These are phyloP conservation scores for Tuberolachnus salignus DNA, from an alignment of 2,888 invertebrate species.

Conservation along the genomic window DNA sequence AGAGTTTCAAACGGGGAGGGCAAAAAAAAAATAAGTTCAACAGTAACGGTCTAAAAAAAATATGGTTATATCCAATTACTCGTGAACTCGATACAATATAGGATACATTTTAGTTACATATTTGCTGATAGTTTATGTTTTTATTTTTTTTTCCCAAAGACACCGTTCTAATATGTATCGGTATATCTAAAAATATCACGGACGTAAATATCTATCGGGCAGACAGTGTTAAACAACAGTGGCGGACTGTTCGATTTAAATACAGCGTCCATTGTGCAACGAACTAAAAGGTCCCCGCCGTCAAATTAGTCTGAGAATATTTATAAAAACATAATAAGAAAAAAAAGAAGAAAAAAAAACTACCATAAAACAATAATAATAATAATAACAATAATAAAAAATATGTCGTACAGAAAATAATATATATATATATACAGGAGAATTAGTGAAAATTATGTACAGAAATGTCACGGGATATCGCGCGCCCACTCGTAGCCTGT, in stretches of 20 bases:
- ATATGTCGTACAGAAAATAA: too few species aligned
- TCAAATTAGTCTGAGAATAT: too few species aligned
- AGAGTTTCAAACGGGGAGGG: too few species aligned
- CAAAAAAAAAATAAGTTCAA: conserved; percentile 22
- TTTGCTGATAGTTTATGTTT: neutral
- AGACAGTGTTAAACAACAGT: too few species aligned
- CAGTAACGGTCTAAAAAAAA: conserved; percentile 47
- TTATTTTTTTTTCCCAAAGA: neutral
- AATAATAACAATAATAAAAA: too few species aligned
- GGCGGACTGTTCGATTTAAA: neutral
- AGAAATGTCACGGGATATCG: neutral
- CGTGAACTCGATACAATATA: conserved; percentile 32
- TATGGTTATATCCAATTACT: conserved; percentile 35
- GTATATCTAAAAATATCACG: neutral
- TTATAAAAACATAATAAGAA: too few species aligned
- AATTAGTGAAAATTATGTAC: neutral
- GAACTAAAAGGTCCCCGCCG: too few species aligned
- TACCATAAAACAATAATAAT: too few species aligned
- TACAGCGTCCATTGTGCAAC: neutral
- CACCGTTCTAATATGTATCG: neutral
- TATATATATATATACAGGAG: too few species aligned
- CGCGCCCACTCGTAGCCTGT: neutral
- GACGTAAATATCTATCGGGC: neutral
- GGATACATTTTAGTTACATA: neutral
- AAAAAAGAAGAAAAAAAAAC: too few species aligned